Base-by-base conservation (phyloP, 2,797 vertebrate genomes). In the Psittacula echo region DNA sequence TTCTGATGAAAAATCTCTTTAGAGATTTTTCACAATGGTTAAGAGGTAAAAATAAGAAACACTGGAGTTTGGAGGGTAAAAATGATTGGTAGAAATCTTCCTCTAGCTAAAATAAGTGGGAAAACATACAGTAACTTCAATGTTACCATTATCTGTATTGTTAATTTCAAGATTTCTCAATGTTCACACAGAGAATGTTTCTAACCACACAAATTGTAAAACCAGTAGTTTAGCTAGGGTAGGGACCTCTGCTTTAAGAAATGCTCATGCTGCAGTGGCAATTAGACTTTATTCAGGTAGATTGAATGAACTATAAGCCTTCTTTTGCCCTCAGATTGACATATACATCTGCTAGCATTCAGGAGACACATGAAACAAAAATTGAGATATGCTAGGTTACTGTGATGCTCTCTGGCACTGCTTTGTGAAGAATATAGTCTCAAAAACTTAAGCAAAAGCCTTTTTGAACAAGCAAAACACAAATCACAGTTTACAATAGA, bases 401-500 rank as follows among this genome's bases (percentile, higher is more conserved):
- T 67, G 37, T 50, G 79, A 75, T 60, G 67, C 29, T 86, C 66
- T 75, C 74, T 48, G n/a, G 44, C 26, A 64, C 41, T 23, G 15
- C 79, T 96, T 70, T 87, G 56, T 91, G 75, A 91, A 85, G 62
- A 95, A 92, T 54, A 75, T 7, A 50, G 45, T 50, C 79, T 89
- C 77, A 95, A 96, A 96, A 96, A 95, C 80, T 93, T 92, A 68
- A 94, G 87, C 74, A 89, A 65, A 85, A 94, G 68, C 77, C 89
- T 96, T 97, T 97, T 70, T 91, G 83, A 93, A 94, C 41, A 80
- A 93, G 89, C 90, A 96, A 94, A 95, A 89, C 93, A 91, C 84
- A 95, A 96, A 95, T 89, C 91, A 85, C 71, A 75, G 94, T 96
- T 96, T 87, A 96, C 96, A 96, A 96, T 82, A 97, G 92, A 97